Evolutionary conservation across 2,888 invertebrate species (phyloP), one percentile per base, ranked within the genome.

Genomic region (Anodontia alba): DNA sequence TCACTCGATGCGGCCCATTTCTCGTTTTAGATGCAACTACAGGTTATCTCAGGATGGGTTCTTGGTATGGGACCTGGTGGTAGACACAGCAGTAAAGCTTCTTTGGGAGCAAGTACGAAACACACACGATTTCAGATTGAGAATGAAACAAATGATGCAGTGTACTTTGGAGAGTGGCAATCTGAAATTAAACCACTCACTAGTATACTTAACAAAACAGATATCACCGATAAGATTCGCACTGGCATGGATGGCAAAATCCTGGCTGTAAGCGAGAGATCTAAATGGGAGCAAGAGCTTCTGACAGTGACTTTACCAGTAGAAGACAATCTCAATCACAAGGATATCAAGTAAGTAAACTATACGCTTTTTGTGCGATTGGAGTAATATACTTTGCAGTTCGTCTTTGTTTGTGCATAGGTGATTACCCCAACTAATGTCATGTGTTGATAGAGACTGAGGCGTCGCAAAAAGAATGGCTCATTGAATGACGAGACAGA

Each of bases 41-140:
- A 86, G 0, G 49, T 89, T 10, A 82, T 89, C 38, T 87, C 88
- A 2, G 87, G 89, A 0, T 89, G 89, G 89, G 80, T 81, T 8
- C 80, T 88, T 15, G 86, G 84, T 20, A 73, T 80, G 67, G 90
- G 90, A 20, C 90, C 88, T 29, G 88, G 90, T 67, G 88, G 90
- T 10, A 66, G 75, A 3, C 23, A 54, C 15, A 88, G 90, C 43
- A 73, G 31, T 10, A 71, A 74, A 36, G 31, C 49, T 0, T 79
- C 82, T 29, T 73, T 88, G 12, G 87, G 86, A 5, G 67, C 51
- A 26, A 70, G 76, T 15, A 90, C 88, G 0, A 38, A 51, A 12
- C 12, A 36, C 10, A 67, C 81, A n/a, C 71, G 87, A 15, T 7
- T 23, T 17, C 15, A 43, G 1, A 54, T 74, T 15, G 62, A 83